Evolutionary conservation across 1,140 invertebrate genomes (phyloP).

Genomic region (Homalodisca vitripennis): DNA sequence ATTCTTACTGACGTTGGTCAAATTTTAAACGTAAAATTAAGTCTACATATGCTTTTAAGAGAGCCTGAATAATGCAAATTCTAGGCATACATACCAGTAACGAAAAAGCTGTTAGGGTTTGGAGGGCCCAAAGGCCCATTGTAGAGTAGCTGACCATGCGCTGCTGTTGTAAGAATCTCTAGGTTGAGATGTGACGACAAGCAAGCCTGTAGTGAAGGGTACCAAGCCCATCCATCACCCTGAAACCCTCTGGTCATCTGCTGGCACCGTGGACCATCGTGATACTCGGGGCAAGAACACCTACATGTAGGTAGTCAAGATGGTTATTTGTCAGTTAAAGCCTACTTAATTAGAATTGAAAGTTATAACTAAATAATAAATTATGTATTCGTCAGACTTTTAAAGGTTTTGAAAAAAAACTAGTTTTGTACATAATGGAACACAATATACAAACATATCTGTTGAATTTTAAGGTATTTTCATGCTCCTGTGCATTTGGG

Average conservation of each 20-base stretch:
- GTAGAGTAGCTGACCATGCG: background rate
- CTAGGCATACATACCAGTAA: background rate
- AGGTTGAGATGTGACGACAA: background rate
- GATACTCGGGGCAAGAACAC: background rate
- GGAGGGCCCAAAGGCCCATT: constrained; percentile 2
- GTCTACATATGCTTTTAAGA: background rate
- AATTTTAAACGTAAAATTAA: background rate
- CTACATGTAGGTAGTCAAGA: background rate
- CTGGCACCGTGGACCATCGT: constrained; percentile 14
- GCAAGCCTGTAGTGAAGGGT: background rate
- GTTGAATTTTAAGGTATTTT: too few relatives aligned
- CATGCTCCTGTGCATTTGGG: too few relatives aligned
- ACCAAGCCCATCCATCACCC: background rate
- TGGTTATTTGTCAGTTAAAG: too few relatives aligned
- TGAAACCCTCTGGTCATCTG: background rate
- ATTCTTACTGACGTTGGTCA: background rate
- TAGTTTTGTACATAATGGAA: too few relatives aligned
- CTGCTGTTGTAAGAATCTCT: background rate
- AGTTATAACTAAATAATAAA: too few relatives aligned
- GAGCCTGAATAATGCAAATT: background rate
- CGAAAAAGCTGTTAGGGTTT: background rate
- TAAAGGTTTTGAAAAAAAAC: too few relatives aligned
- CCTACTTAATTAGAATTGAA: too few relatives aligned
- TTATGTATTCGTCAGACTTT: too few relatives aligned
- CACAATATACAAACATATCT: too few relatives aligned